Conservation (phyloP, 2,113 vertebrate genomes). For the Naja naja region DNA sequence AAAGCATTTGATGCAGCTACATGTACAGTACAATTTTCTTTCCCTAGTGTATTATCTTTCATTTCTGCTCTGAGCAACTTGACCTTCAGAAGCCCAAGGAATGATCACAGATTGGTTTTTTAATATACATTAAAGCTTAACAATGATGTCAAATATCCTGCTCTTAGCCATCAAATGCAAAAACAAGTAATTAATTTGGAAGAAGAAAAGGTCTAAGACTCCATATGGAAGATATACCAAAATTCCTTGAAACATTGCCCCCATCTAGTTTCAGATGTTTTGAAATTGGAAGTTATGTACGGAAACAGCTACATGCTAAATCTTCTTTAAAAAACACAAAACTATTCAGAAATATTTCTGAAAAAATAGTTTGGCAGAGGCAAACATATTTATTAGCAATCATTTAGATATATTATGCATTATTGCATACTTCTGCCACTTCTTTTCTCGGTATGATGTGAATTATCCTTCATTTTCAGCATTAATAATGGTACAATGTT, state of each 20-base stretch:
- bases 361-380: neutral
- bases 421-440: neutral
- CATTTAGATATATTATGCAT: neutral
- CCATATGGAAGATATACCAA: neutral
- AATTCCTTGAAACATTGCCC: neutral
- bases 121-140: constrained; percentile 3
- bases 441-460: neutral
- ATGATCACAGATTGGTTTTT: constrained; percentile 8
- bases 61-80: neutral
- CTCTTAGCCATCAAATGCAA: neutral
- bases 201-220: neutral
- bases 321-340: neutral
- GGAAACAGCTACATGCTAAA: neutral
- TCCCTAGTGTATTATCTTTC: neutral
- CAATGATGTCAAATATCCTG: neutral
- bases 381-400: neutral
- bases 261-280: neutral
- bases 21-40: rapidly evolving
- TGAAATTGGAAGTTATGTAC: neutral
- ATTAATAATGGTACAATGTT: neutral
- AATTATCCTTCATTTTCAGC: neutral
- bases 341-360: neutral
- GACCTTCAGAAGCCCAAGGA: neutral
- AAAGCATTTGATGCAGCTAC: constrained; percentile 11
- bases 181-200: neutral